phyloP scores from a whole-genome alignment of 2,888 invertebrate genomes.

The Euclidia mi region DNA sequence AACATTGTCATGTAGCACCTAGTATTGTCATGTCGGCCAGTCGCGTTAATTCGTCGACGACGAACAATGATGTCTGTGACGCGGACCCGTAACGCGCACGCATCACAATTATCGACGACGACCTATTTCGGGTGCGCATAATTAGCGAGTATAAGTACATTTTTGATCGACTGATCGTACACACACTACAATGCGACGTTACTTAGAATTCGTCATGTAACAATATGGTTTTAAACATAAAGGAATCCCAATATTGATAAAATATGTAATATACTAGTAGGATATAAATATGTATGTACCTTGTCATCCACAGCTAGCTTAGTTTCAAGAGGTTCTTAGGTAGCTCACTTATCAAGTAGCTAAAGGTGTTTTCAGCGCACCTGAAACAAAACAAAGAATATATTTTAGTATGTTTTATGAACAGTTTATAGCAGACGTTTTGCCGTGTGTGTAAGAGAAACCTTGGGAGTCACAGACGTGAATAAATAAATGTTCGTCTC shows the following conservation, averaged over 20 bases:
- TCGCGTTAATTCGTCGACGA: constrained; percentile 46
- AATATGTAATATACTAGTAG: not conserved
- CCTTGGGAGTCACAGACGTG: constrained; percentile 62
- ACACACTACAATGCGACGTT: constrained; percentile 11
- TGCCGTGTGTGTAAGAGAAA: constrained; percentile 55
- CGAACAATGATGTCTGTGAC: constrained; percentile 41
- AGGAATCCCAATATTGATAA: constrained; percentile 7
- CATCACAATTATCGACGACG: constrained; percentile 69
- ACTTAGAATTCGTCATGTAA: no score
- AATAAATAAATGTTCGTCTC: constrained; percentile 57
- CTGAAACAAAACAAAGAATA: constrained; percentile 41
- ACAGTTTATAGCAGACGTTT: constrained; percentile 6
- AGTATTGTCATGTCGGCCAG: not conserved
- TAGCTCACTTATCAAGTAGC: constrained; percentile 22
- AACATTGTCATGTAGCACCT: not conserved
- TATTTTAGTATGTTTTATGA: constrained; percentile 37
- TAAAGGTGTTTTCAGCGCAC: constrained; percentile 12
- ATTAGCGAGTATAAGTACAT: constrained; percentile 62
- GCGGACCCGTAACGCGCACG: constrained; percentile 31
- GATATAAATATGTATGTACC: not conserved
- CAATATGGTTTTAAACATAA: no score
- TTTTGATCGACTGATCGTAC: constrained; percentile 55
- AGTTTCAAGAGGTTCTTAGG: constrained; percentile 12
- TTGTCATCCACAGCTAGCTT: constrained; percentile 10
- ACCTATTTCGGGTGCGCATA: constrained; percentile 72